A percentile compares a stretch with the other conserved stretches of the same genome.
Conservation (phyloP, 92 coral and sea anemone genomes). For the Epizoanthus ramosus region DNA sequence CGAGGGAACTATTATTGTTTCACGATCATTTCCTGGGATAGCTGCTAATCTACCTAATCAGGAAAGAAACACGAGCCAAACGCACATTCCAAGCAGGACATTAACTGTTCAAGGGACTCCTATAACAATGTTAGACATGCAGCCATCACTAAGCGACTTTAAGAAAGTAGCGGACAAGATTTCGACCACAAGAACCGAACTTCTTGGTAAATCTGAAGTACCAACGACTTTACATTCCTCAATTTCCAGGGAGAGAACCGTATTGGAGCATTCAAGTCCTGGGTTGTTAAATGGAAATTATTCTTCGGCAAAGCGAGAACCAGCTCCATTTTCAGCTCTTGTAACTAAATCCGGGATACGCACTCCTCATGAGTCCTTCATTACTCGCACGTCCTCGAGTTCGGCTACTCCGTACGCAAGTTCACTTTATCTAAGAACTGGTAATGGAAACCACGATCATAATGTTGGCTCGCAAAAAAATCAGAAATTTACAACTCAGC, state of each 20-base stretch:
- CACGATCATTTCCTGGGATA: constrained; percentile 11
- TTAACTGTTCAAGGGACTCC: constrained; percentile 24
- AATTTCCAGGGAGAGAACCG: constrained; percentile 23
- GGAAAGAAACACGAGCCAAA: background rate
- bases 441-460: too few species aligned
- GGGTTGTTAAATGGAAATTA: too few species aligned
- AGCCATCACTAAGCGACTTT: background rate
- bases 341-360: too few species aligned
- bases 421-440: too few species aligned
- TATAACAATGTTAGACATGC: background rate
- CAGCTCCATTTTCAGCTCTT: too few species aligned
- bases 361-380: too few species aligned
- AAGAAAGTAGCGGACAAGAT: background rate
- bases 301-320: too few species aligned
- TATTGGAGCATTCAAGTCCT: background rate
- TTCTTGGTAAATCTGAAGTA: background rate
- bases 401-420: too few species aligned
- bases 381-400: too few species aligned
- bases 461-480: too few species aligned
- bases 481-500: background rate
- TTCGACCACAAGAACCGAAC: constrained; percentile 3
- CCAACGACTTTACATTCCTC: constrained; percentile 33
- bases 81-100: background rate
- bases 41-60: background rate
- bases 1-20: constrained; percentile 14